A percentile compares a stretch with the other conserved stretches of the same genome.
Conservation (phyloP, 2,888 invertebrate species). For the Argynnis bischoffii region DNA sequence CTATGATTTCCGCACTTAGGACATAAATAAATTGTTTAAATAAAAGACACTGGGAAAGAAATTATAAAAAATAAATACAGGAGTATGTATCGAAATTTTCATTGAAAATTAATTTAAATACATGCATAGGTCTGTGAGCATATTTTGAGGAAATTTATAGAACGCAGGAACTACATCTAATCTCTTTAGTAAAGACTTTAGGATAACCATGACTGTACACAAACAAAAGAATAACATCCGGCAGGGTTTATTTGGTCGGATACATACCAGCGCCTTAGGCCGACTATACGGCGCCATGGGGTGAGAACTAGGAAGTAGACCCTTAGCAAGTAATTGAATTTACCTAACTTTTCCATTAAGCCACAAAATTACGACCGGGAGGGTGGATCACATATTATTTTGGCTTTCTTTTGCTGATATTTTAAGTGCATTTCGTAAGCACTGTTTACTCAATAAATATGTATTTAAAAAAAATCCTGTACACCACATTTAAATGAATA, state of each 20-base stretch:
- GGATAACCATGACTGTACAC: conserved; percentile 19
- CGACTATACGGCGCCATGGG: conserved; percentile 44
- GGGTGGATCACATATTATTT: conserved; percentile 13
- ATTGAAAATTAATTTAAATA: no score
- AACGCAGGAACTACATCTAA: not conserved
- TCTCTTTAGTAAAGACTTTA: not conserved
- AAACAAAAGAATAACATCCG: conserved; percentile 38
- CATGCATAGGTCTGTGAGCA: not conserved
- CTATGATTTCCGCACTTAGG: conserved; percentile 17
- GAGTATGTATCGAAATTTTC: no score
- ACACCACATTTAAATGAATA: no score
- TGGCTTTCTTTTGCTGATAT: conserved; percentile 2
- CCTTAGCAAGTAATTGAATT: conserved; percentile 58
- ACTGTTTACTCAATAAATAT: not conserved
- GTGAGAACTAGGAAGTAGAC: conserved; percentile 50
- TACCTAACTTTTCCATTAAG: conserved; percentile 53
- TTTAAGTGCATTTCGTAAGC: not conserved
- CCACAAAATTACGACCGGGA: conserved; percentile 37
- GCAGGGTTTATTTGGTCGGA: conserved; percentile 42
- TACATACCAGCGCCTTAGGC: conserved; percentile 41
- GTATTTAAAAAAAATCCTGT: no score
- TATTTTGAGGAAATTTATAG: not conserved
- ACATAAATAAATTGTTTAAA: not conserved
- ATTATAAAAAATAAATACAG: not conserved
- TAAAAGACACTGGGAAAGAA: not conserved